Conservation (phyloP, 92 coral and sea anemone genomes). For the Montipora capitata region DNA sequence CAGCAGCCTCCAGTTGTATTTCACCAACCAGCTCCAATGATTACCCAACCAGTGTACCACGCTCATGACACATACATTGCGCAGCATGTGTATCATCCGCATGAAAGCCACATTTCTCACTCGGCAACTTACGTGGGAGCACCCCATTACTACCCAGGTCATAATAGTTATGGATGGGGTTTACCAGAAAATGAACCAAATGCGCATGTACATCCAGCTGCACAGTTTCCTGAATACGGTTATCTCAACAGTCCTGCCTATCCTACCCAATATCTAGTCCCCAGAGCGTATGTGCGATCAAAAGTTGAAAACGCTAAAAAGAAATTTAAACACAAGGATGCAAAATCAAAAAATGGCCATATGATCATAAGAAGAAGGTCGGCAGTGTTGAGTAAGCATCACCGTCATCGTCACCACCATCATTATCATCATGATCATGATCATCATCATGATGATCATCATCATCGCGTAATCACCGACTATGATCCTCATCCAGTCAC, state of each 20-base stretch:
- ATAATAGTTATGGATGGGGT: conserved; percentile 84
- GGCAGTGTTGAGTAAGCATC: conserved; percentile 13
- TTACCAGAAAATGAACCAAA: conserved; percentile 44
- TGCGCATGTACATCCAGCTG: conserved; percentile 13
- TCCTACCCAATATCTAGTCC: conserved; percentile 36
- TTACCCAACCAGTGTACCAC: conserved; percentile 84
- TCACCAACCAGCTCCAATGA: conserved; percentile 98
- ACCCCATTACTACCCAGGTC: conserved; percentile 92
- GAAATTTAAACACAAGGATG: not conserved
- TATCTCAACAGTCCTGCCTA: conserved; percentile 15
- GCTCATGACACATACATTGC: conserved; percentile 89
- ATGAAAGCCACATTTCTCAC: conserved; percentile 81
- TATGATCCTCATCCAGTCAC: conserved; percentile 25
- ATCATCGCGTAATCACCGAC: conserved; percentile 45
- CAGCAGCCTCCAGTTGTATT: conserved; percentile 96
- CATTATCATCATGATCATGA: conserved; percentile 37
- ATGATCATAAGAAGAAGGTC: conserved; percentile 54
- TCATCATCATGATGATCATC: conserved; percentile 56
- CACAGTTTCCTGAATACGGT: conserved; percentile 12
- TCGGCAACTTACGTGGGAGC: conserved; percentile 86
- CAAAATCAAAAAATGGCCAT: conserved; percentile 28
- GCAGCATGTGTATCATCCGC: conserved; percentile 86
- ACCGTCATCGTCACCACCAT: conserved; percentile 48
- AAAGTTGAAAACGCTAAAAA: conserved; percentile 61
- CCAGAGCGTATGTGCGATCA: conserved; percentile 81